Evolutionary conservation across 2,888 invertebrate genomes (phyloP).

Genomic region (Athalia rosae): DNA sequence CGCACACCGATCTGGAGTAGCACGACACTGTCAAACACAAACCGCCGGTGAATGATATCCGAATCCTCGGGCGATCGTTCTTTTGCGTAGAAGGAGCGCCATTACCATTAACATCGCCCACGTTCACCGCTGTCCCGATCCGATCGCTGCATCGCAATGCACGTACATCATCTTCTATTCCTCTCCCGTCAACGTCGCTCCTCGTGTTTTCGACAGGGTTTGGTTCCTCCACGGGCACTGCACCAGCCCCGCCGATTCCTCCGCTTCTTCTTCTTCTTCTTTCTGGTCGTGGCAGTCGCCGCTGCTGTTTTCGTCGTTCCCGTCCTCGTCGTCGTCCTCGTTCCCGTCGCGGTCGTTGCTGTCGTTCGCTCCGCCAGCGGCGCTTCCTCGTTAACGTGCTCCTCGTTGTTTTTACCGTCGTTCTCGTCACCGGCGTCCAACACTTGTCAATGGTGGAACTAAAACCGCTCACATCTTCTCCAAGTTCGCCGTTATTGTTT

Average conservation of each 20-base stretch:
- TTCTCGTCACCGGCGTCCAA: background rate
- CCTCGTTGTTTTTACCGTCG: background rate
- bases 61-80: constrained; percentile 56
- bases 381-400: constrained; percentile 21
- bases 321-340: constrained; percentile 45
- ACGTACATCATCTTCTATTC: background rate
- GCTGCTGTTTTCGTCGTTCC: constrained; percentile 25
- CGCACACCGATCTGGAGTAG: constrained; percentile 39
- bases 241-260: constrained; percentile 26
- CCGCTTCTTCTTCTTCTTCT: constrained; percentile 24
- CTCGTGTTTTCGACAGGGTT: constrained; percentile 7
- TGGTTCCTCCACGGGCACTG: background rate
- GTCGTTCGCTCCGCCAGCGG: background rate
- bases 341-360: constrained; percentile 1
- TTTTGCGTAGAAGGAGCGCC: constrained; percentile 60
- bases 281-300: constrained; percentile 45
- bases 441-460: too few species aligned
- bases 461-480: too few species aligned
- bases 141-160: constrained; percentile 1
- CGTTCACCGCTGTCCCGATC: constrained; percentile 38
- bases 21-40: constrained; percentile 59
- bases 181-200: constrained; percentile 20
- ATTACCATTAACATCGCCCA: constrained; percentile 63
- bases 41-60: constrained; percentile 55
- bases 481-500: constrained; percentile 3